Evolutionary conservation across 1,140 invertebrate species (phyloP), one percentile per base, ranked within the genome.

Genomic region (Drosophila sp.): DNA sequence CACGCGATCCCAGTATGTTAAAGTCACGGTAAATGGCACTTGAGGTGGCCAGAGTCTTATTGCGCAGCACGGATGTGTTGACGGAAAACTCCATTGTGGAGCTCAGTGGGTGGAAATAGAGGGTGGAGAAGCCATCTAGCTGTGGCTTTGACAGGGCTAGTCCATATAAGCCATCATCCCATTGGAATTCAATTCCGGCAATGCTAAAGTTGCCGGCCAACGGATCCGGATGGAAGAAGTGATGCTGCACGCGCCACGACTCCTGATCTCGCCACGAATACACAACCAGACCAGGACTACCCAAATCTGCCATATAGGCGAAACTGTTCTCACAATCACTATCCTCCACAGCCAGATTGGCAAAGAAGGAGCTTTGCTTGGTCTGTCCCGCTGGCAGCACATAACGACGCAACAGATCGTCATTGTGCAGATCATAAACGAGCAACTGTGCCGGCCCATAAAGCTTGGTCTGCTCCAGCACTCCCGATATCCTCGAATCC

Each of bases 51-150:
- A 93, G 72, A 2, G 93, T 91, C 81, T 93, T 90, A 80, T 96
- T 94, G 25, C 94, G 93, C 13, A 96, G 89, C 18, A 95, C 92
- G 41, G 93, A 94, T 0, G 95, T 96, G 6, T 93, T 95, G 0
- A 96, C 95, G 0, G 94, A 89, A 82, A 96, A 97, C 83, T 96
- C 96, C 80, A 94, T 94, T 11, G 93, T 95, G 66, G 95, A 96
- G 8, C 95, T 94, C 74, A 97, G 93, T 0, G 96, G 95, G 89
- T 96, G 96, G 92, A 96, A 97, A 74, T 96, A 97, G 2, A 96
- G 79, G 0, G 94, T 96, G 61, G 95, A 94, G 80, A 92, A 96
- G 27, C 95, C 95, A 62, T 96, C 94, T 2, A 91, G 70, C 45
- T 93, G 93, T 0, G 94, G 93, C 5, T 93, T 94, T 2, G 94